Conservation (phyloP, 2,888 invertebrate genomes). For the Macaria liturata region DNA sequence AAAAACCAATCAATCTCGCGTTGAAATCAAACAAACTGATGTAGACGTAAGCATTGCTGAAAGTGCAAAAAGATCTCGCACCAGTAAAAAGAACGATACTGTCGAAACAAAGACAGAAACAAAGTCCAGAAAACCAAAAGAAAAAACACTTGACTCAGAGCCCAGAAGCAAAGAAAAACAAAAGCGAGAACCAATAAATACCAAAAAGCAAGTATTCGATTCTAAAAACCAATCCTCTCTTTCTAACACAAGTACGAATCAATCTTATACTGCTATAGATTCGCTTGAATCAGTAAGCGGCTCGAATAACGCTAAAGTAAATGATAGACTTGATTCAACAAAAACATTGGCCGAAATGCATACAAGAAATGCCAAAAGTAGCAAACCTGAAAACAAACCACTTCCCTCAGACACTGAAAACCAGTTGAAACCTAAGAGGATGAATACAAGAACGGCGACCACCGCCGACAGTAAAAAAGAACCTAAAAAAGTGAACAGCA, state of each 20-base stretch:
- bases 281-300: not conserved
- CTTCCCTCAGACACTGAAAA: slow-evolving; percentile 27
- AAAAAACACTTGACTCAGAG: slow-evolving; percentile 8
- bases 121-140: slow-evolving; percentile 18
- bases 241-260: slow-evolving; percentile 12
- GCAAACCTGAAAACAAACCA: slow-evolving; percentile 25
- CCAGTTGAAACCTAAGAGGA: slow-evolving; percentile 24
- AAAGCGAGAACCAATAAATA: slow-evolving; percentile 11
- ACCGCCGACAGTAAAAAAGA: slow-evolving; percentile 23
- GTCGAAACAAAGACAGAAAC: not conserved
- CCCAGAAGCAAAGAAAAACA: not conserved
- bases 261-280: slow-evolving; percentile 9
- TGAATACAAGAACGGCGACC: slow-evolving; percentile 25
- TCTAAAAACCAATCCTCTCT: slow-evolving; percentile 13
- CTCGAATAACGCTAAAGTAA: slow-evolving; percentile 21
- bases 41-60: slow-evolving; percentile 2
- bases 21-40: slow-evolving; percentile 32
- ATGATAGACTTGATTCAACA: slow-evolving; percentile 9
- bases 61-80: slow-evolving; percentile 8
- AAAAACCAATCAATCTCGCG: slow-evolving; percentile 31
- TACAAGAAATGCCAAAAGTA: slow-evolving; percentile 42
- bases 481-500: slow-evolving; percentile 14
- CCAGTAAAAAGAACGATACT: slow-evolving; percentile 4
- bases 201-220: slow-evolving; percentile 15
- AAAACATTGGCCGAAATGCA: slow-evolving; percentile 11